These are phyloP conservation scores for Peromyscus polionotus DNA, from an alignment of 2,113 vertebrate genomes.

Conservation along the genomic window DNA sequence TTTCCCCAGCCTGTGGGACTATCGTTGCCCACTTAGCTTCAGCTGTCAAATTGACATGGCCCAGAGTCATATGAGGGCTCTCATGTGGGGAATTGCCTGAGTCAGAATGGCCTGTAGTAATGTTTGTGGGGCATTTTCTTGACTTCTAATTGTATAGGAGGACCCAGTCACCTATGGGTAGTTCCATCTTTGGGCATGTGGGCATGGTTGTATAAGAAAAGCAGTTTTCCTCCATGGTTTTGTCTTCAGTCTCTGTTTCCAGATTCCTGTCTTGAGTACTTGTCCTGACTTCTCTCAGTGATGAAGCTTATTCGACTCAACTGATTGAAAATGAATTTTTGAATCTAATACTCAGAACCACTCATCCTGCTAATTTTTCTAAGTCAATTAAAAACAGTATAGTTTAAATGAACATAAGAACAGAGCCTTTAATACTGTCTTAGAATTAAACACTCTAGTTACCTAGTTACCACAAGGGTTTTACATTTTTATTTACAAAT, in stretches of 20 bases:
- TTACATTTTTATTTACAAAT: background rate
- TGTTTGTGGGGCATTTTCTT: background rate
- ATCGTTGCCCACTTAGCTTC: background rate
- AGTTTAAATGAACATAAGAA: background rate
- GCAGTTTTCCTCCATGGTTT: no score
- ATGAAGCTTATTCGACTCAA: background rate
- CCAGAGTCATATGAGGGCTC: background rate
- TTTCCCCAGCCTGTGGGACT: background rate
- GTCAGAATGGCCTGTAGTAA: background rate
- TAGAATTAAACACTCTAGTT: background rate
- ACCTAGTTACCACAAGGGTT: background rate
- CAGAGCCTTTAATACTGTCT: background rate
- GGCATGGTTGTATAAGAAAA: background rate
- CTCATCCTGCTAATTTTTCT: background rate
- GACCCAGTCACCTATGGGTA: background rate
- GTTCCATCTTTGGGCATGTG: background rate
- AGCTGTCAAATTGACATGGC: background rate
- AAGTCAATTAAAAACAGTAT: background rate
- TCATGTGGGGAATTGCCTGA: background rate
- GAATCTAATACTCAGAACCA: background rate
- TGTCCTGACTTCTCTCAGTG: background rate
- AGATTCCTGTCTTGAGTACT: background rate
- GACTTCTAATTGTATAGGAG: background rate
- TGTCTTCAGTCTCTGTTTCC: background rate
- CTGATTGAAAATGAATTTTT: background rate